These are phyloP conservation scores for Picathartes gymnocephalus DNA, from an alignment of 2,113 vertebrate species.

Conservation along the genomic window DNA sequence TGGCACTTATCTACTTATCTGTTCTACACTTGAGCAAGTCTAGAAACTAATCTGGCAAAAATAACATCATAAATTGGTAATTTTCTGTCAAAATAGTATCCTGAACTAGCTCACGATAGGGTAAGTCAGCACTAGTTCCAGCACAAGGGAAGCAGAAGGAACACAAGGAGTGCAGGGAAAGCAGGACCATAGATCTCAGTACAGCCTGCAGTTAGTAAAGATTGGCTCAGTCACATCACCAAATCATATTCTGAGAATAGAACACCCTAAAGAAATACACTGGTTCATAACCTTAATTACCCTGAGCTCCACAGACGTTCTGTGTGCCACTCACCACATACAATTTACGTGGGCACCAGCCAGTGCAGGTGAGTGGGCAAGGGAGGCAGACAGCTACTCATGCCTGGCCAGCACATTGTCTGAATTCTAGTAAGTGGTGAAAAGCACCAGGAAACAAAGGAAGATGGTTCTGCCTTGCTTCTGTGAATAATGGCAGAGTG, in stretches of 20 bases:
- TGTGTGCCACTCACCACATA: accelerated
- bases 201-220: background rate
- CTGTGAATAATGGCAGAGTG: background rate
- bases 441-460: background rate
- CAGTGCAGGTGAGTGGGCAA: background rate
- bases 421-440: background rate
- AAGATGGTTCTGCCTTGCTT: background rate
- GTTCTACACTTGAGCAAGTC: background rate
- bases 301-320: background rate
- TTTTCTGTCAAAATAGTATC: background rate
- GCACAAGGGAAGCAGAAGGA: background rate
- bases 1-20: background rate
- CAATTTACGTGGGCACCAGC: background rate
- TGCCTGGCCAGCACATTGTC: background rate
- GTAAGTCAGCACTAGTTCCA: background rate
- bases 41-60: background rate
- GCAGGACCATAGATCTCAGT: background rate
- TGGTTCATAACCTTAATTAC: background rate
- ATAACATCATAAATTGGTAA: background rate
- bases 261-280: background rate
- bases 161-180: background rate
- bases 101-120: background rate
- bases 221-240: background rate
- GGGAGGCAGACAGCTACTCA: background rate
- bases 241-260: background rate